phyloP scores from a whole-genome alignment of 2,888 invertebrate genomes.

The Esperia sulphurella region DNA sequence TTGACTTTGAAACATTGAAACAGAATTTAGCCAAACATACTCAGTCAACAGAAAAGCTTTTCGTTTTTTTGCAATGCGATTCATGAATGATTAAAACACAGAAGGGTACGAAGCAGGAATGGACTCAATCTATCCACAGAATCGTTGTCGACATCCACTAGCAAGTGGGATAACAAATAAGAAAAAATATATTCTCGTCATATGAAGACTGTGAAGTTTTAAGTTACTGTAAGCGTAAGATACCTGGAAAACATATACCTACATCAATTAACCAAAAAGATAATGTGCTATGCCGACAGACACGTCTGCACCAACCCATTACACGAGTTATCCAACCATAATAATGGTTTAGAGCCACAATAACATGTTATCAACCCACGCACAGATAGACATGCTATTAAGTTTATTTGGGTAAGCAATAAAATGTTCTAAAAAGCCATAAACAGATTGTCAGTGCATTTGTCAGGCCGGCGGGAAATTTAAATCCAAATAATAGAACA shows the following conservation, averaged over 20 bases:
- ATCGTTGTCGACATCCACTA: no score
- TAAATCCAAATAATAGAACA: conserved; percentile 3
- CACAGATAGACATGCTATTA: conserved; percentile 15
- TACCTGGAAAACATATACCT: neutral
- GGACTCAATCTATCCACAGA: no score
- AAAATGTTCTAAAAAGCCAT: conserved; percentile 2
- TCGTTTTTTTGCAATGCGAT: no score
- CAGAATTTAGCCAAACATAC: no score
- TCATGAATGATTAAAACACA: no score
- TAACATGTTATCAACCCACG: conserved; percentile 28
- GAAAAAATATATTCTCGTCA: neutral
- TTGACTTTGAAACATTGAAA: no score
- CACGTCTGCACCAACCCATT: conserved; percentile 16
- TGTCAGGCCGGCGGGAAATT: neutral
- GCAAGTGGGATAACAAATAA: neutral
- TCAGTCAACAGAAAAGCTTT: no score
- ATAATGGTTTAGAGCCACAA: conserved; percentile 22
- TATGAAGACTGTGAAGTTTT: neutral
- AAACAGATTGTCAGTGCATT: conserved; percentile 4
- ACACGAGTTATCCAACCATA: conserved; percentile 22
- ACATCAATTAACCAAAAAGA: neutral
- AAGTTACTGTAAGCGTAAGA: no score
- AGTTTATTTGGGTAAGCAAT: conserved; percentile 16
- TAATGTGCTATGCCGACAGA: conserved; percentile 1
- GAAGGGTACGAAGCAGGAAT: no score